Evolutionary conservation across 2,888 invertebrate genomes (phyloP), one percentile per base, ranked within the genome.

Genomic region (Sinopyrophorus schimmeli): DNA sequence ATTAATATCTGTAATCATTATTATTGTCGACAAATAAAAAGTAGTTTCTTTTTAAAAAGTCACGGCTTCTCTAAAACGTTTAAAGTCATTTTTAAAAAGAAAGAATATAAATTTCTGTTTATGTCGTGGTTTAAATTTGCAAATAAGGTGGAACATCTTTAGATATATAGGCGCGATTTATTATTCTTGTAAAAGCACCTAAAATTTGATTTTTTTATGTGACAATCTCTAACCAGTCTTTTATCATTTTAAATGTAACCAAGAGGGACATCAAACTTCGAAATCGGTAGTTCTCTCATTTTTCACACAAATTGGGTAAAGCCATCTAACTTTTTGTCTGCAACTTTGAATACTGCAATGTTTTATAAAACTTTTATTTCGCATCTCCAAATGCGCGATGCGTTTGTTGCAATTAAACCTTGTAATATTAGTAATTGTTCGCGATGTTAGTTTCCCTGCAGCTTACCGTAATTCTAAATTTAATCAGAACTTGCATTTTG

Each of bases 171-270:
- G 2, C 3, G 35, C 7, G 1, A 24, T 35, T 35, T 35, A n/a
- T 35, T 35, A 35, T 21, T 24, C 14, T 9, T 11, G 35, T 23
- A 23, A 24, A n/a, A 24, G n/a, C 21, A 9, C 10, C 5, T 10
- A 24, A 35, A 35, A 35, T 35, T 35, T 35, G 35, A 35, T 35
- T 35, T 35, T n/a, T n/a, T 35, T 35, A 35, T 35, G 24, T 35
- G 35, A 35, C 35, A 18, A 12, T 14, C 11, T 23, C 15, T 24
- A n/a, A 15, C 35, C 35, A 35, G 16, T 16, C 35, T 24, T 35
- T 35, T 35, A 35, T 35, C 35, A 35, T 35, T 35, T 35, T 35
- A 35, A 35, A 35, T 35, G 35, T 24, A 24, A 35, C 35, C 35
- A 35, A 12, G 14, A 24, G 35, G 35, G 23, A 35, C 35, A 35